These are phyloP conservation scores for Porites rus DNA, from an alignment of 92 coral and sea anemone species.

Conservation along the genomic window DNA sequence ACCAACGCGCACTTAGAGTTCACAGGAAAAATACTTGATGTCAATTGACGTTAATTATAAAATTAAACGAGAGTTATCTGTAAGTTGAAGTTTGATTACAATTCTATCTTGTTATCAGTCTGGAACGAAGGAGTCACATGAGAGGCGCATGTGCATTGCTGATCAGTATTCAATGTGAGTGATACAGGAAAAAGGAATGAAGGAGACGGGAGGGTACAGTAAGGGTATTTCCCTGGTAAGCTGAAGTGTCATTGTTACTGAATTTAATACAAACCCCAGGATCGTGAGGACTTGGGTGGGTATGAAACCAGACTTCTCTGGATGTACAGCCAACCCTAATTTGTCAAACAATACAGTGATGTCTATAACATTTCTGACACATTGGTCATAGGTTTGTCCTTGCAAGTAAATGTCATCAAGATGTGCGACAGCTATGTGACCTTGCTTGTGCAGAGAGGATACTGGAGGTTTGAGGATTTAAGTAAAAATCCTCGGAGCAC, in stretches of 20 bases:
- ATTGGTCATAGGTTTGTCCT: slow-evolving; percentile 51
- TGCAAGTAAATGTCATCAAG: slow-evolving; percentile 59
- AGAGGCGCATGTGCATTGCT: no score
- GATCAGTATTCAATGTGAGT: no score
- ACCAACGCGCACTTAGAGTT: no score
- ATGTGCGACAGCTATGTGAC: slow-evolving; percentile 50
- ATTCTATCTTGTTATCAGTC: no score
- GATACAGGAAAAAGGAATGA: no score
- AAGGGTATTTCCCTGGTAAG: slow-evolving; percentile 23
- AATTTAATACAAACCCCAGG: slow-evolving; percentile 55
- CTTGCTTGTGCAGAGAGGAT: slow-evolving; percentile 38
- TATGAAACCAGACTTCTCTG: slow-evolving; percentile 32
- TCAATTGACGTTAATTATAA: no score
- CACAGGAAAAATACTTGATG: no score
- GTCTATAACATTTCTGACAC: slow-evolving; percentile 54
- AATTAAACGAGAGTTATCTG: no score
- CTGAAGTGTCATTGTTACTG: slow-evolving; percentile 38
- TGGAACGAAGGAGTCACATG: no score
- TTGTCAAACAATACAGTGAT: slow-evolving; percentile 24
- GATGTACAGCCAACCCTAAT: slow-evolving; percentile 49
- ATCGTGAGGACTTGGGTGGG: slow-evolving; percentile 32
- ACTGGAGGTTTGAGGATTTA: slow-evolving; percentile 47
- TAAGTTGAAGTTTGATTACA: no score
- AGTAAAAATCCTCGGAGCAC: slow-evolving; percentile 46
- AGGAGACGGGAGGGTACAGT: no score